Base-by-base conservation (phyloP, 2,888 invertebrate genomes). In the Orchestes rusci region DNA sequence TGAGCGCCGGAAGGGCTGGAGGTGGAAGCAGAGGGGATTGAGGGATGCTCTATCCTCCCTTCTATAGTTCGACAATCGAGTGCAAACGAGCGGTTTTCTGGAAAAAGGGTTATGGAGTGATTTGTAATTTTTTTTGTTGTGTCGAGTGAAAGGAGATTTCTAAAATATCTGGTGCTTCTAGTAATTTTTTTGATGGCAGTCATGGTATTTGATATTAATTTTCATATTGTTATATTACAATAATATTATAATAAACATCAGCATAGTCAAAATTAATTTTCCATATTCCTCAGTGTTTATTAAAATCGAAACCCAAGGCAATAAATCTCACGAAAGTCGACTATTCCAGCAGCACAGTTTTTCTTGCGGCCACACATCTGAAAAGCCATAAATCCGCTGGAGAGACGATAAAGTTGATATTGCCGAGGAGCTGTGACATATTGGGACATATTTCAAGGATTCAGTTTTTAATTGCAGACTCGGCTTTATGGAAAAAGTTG, bases 331-430 rank as follows among this genome's bases (percentile, higher is more conserved):
- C 12, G 8, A 33, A 39, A 39, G 39, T 39, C 20, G 39, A 43
- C 43, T 36, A 35, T 35, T 39, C 39, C 33, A n/a, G n/a, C n/a
- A n/a, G n/a, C n/a, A n/a, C 34, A 39, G 38, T 48, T 48, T 48
- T 40, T 41, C 39, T 36, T 43, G 35, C 19, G 32, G 33, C 33
- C 39, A 30, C 47, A 46, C 54, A 49, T 52, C 53, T 47, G 41
- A 52, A 56, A 53, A 51, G 44, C 45, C 50, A 53, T 55, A 55
- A 56, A 56, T 54, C 53, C 52, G 41, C 33, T 17, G 13, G 19
- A 13, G 19, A 8, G 39, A 42, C 50, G 54, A 54, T 55, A 51
- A 54, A 56, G 50, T 39, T 48, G 51, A 54, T 53, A 54, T 51
- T 53, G 45, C 50, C 45, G 39, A 38, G 52, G 43, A 43, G 42